A percentile compares a stretch with the other conserved stretches of the same genome.
Evolutionary conservation across 2,113 vertebrate genomes (phyloP).

Genomic region (Etia nguti): DNA sequence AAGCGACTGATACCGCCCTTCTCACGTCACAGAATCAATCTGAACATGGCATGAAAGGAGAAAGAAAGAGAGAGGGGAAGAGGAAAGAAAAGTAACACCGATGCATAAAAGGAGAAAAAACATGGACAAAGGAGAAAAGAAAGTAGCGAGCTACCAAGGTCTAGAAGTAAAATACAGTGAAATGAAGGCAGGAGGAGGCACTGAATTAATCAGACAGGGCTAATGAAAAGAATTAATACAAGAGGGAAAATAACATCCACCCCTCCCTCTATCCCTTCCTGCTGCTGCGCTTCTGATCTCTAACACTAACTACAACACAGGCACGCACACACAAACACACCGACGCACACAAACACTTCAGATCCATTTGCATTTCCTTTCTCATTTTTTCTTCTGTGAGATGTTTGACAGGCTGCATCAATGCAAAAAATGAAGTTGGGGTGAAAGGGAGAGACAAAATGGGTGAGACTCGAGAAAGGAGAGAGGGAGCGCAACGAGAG

Average conservation of each 20-base stretch:
- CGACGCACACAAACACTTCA: slow-evolving; percentile 16
- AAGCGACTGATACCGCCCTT: rapidly evolving
- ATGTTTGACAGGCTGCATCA: slow-evolving; percentile 54
- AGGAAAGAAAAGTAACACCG: not conserved
- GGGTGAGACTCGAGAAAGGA: slow-evolving; percentile 39
- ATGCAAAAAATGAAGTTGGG: slow-evolving; percentile 37
- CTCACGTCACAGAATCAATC: not conserved
- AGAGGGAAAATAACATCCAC: slow-evolving; percentile 26
- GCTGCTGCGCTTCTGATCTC: slow-evolving; percentile 54
- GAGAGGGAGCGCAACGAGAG: not conserved
- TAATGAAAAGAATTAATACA: slow-evolving; percentile 72
- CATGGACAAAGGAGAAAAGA: not conserved
- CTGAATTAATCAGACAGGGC: slow-evolving; percentile 66
- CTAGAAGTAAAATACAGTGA: slow-evolving; percentile 22
- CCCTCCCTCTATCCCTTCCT: slow-evolving; percentile 31
- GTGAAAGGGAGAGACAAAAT: slow-evolving; percentile 36
- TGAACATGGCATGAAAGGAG: not conserved
- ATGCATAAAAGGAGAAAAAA: not conserved
- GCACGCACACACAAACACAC: not conserved
- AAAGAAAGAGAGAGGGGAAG: not conserved
- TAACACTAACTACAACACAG: slow-evolving; percentile 20
- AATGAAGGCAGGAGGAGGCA: slow-evolving; percentile 33
- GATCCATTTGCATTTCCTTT: slow-evolving; percentile 49
- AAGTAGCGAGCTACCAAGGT: not conserved
- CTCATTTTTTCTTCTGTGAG: slow-evolving; percentile 5